phyloP scores from a whole-genome alignment of 2,113 vertebrate species.

The Apodemus speciosus region DNA sequence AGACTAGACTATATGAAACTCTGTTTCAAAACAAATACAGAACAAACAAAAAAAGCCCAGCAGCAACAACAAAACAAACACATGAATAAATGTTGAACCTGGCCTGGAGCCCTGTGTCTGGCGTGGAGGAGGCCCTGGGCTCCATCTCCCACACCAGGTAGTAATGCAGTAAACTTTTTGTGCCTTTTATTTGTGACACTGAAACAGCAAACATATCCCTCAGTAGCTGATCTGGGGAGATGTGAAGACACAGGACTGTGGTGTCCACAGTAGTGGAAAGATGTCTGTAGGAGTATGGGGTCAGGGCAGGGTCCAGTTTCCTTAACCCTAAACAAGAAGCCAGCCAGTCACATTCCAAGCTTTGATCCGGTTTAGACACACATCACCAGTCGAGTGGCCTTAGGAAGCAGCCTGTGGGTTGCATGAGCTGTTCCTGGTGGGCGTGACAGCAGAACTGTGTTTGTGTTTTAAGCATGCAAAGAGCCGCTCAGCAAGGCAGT shows the following conservation, averaged over 20 bases:
- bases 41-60: neutral
- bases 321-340: neutral
- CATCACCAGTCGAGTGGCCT: too few relatives aligned
- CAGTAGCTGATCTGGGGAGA: neutral
- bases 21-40: neutral
- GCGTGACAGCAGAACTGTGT: neutral
- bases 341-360: neutral
- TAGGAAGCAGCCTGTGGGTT: neutral
- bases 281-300: neutral
- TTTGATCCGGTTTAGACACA: neutral
- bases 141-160: neutral
- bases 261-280: neutral
- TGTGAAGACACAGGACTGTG: neutral
- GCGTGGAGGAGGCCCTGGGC: neutral
- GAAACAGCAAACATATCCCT: neutral
- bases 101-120: neutral
- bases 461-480: neutral
- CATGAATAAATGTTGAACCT: neutral
- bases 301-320: neutral
- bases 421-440: neutral
- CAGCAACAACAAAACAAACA: neutral
- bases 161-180: neutral
- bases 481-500: neutral
- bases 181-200: neutral
- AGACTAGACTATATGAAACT: neutral